These are phyloP conservation scores for Corythoichthys haematopterus DNA, from an alignment of 2,113 vertebrate species.

Conservation along the genomic window DNA sequence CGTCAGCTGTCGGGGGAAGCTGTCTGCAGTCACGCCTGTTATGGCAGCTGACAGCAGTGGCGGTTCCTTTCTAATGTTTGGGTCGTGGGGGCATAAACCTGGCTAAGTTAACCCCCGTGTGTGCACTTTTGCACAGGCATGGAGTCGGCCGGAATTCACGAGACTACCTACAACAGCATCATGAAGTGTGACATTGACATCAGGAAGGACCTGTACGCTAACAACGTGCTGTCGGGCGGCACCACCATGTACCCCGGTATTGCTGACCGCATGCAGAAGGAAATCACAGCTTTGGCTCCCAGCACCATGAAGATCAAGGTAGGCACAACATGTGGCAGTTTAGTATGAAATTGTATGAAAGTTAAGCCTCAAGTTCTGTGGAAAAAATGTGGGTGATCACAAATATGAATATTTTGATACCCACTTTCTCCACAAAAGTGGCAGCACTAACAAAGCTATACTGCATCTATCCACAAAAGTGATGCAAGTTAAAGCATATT, in stretches of 20 bases:
- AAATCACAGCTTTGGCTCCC: slow-evolving; percentile 88
- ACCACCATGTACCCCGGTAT: slow-evolving; percentile 95
- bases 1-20: slow-evolving; percentile 35
- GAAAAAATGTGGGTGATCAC: too few species aligned
- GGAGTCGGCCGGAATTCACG: slow-evolving; percentile 92
- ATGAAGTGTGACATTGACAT: slow-evolving; percentile 97
- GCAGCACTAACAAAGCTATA: too few species aligned
- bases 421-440: background rate
- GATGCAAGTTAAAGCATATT: too few species aligned
- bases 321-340: slow-evolving; percentile 1
- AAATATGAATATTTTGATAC: too few species aligned
- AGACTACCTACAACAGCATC: slow-evolving; percentile 94
- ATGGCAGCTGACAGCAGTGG: slow-evolving; percentile 28
- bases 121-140: slow-evolving; percentile 71
- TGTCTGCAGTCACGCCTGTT: slow-evolving; percentile 59
- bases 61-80: background rate
- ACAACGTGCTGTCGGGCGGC: slow-evolving; percentile 88
- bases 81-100: background rate
- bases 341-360: background rate
- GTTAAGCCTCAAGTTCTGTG: background rate
- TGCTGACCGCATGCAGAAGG: slow-evolving; percentile 92
- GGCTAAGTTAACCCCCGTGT: background rate
- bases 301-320: slow-evolving; percentile 98
- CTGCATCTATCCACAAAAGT: too few species aligned
- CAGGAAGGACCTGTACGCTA: slow-evolving; percentile 91